Evolutionary conservation across 2,797 vertebrate genomes (phyloP).

Genomic region (Chelmon rostratus): DNA sequence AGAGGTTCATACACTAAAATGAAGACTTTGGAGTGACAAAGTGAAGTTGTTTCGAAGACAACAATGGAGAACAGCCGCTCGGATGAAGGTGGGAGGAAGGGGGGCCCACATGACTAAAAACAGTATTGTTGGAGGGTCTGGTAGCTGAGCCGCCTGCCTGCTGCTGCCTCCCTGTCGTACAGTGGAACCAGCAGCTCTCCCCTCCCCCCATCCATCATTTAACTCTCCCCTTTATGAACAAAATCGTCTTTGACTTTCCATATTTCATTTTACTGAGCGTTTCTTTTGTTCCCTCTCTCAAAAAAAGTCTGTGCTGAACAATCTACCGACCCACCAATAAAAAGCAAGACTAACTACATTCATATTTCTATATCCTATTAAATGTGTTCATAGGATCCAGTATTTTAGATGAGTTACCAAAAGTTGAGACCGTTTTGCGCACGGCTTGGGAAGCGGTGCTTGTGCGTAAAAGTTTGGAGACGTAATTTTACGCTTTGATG

Average conservation of each 20-base stretch:
- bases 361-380: not conserved
- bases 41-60: constrained; percentile 78
- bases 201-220: constrained; percentile 72
- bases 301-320: fast-evolving
- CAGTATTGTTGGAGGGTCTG: constrained; percentile 86
- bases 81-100: constrained; percentile 75
- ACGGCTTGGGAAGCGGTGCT: not conserved
- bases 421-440: constrained; percentile 1
- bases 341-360: not conserved
- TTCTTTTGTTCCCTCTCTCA: constrained; percentile 7
- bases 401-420: not conserved
- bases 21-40: constrained; percentile 71
- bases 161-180: constrained; percentile 86
- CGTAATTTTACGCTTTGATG: constrained; percentile 51
- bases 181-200: constrained; percentile 73
- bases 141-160: constrained; percentile 86
- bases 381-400: constrained; percentile 1
- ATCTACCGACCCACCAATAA: not conserved
- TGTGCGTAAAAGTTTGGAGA: constrained; percentile 75
- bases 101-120: constrained; percentile 75
- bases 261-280: constrained; percentile 45
- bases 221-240: constrained; percentile 66
- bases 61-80: constrained; percentile 80
- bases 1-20: constrained; percentile 49
- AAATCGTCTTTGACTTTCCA: constrained; percentile 54